Evolutionary conservation across 2,797 vertebrate species (phyloP).

Genomic region (Malurus leucopterus): DNA sequence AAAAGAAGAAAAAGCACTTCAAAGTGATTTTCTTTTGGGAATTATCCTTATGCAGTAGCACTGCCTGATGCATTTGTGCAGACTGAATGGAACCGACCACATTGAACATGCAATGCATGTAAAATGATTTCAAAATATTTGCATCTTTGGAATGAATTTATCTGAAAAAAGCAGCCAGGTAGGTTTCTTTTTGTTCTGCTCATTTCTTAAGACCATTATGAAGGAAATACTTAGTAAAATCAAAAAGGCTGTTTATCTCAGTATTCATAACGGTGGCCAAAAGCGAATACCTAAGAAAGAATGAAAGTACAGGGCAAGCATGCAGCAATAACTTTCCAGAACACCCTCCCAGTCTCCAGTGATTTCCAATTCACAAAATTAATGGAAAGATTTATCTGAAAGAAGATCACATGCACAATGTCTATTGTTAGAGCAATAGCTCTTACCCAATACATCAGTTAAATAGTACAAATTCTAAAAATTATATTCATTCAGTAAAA

Average conservation of each 20-base stretch:
- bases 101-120: fast-evolving
- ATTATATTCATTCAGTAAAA: not conserved
- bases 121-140: not conserved
- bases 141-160: not conserved
- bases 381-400: not conserved
- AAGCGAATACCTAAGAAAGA: not conserved
- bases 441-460: not conserved
- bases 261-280: not conserved
- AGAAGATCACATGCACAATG: not conserved
- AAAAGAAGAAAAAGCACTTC: not conserved
- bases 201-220: not conserved
- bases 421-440: not conserved
- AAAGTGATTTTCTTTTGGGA: not conserved
- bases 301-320: not conserved
- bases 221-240: not conserved
- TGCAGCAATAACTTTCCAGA: not conserved
- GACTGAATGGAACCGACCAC: not conserved
- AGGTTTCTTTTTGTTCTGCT: not conserved
- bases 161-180: not conserved
- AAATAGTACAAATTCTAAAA: not conserved
- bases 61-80: not conserved
- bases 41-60: not conserved
- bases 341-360: not conserved
- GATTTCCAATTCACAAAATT: not conserved
- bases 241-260: not conserved